phyloP scores from a whole-genome alignment of 2,113 vertebrate genomes.

The Bos indicus region DNA sequence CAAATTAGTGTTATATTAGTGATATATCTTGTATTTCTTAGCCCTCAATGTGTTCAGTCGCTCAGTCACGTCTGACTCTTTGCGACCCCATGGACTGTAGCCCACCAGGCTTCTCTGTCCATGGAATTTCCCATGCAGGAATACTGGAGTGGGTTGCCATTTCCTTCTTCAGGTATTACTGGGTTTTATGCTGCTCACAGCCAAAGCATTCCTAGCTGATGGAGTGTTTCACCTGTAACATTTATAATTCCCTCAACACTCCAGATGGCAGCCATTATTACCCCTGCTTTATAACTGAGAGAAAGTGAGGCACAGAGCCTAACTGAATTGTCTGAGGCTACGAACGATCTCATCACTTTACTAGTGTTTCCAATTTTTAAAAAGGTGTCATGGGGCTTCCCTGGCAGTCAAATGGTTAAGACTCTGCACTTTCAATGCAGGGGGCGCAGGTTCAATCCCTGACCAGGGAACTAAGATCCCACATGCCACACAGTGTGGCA shows the following conservation, averaged over 20 bases:
- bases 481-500: neutral
- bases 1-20: neutral
- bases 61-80: neutral
- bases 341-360: neutral
- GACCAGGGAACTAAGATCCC: neutral
- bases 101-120: neutral
- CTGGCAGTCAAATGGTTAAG: neutral
- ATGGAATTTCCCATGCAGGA: neutral
- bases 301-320: neutral
- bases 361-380: neutral
- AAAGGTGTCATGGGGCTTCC: neutral
- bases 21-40: neutral
- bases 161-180: neutral
- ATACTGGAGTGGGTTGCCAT: neutral
- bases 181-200: neutral
- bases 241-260: neutral
- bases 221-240: neutral
- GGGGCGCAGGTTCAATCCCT: neutral
- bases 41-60: neutral
- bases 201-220: neutral
- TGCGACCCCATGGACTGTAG: neutral
- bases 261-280: neutral
- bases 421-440: neutral
- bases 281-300: neutral
- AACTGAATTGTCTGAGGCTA: neutral